Evolutionary conservation across 2,888 invertebrate genomes (phyloP).

Genomic region (Agriotes lineatus): DNA sequence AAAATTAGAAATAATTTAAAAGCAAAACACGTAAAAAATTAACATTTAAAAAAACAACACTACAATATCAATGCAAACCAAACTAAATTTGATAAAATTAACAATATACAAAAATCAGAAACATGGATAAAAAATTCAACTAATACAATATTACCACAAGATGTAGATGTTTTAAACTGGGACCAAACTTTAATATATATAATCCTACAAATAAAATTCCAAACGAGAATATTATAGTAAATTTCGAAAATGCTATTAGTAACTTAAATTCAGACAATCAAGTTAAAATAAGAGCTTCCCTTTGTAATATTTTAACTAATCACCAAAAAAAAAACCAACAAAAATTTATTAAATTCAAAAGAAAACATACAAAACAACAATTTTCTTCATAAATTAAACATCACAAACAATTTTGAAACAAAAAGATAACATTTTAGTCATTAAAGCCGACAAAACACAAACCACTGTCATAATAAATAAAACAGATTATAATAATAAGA

Average conservation of each 20-base stretch:
- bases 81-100: not conserved
- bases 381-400: not conserved
- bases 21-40: not conserved
- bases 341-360: not conserved
- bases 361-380: not conserved
- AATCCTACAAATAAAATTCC: not conserved
- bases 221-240: not conserved
- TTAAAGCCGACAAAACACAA: too few species aligned
- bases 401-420: not conserved
- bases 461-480: not conserved
- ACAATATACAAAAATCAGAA: not conserved
- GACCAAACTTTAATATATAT: not conserved
- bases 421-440: not conserved
- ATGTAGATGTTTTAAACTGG: not conserved
- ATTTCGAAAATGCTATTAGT: not conserved
- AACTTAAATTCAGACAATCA: not conserved
- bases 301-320: not conserved
- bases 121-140: not conserved
- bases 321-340: not conserved
- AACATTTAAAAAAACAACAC: not conserved
- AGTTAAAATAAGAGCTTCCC: not conserved
- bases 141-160: not conserved
- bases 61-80: not conserved
- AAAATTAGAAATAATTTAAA: not conserved
- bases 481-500: not conserved